phyloP scores from a whole-genome alignment of 2,888 invertebrate genomes.

The Charanyca ferruginea region DNA sequence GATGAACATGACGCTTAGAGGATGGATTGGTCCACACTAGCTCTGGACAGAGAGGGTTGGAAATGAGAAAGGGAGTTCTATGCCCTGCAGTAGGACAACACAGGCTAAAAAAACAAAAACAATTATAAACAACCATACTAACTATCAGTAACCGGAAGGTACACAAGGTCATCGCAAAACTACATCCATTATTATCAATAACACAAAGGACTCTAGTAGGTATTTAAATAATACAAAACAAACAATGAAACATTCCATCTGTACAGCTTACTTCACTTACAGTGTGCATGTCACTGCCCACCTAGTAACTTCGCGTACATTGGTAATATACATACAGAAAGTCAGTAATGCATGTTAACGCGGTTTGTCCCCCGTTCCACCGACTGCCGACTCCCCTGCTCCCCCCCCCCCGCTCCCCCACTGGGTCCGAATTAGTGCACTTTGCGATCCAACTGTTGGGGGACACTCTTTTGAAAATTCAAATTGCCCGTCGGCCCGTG shows the following conservation, averaged over 20 bases:
- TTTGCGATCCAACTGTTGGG: conserved; percentile 62
- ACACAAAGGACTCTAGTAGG: too few species aligned
- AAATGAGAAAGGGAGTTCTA: too few species aligned
- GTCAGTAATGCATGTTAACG: conserved; percentile 72
- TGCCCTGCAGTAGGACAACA: too few species aligned
- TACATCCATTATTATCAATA: neutral
- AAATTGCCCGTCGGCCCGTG: conserved; percentile 56
- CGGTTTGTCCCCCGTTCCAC: conserved; percentile 70
- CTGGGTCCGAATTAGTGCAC: conserved; percentile 72
- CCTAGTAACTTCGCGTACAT: neutral
- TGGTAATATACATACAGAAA: conserved; percentile 47
- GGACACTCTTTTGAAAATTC: conserved; percentile 60
- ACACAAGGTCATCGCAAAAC: conserved; percentile 6
- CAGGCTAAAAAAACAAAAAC: too few species aligned
- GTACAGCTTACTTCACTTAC: neutral
- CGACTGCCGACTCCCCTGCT: conserved; percentile 50
- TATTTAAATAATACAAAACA: neutral
- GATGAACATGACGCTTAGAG: too few species aligned
- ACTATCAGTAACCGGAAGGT: neutral
- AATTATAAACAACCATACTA: neutral
- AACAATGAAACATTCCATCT: neutral
- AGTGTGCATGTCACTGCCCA: conserved; percentile 3
- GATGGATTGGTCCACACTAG: too few species aligned
- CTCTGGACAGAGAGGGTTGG: too few species aligned
- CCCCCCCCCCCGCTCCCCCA: conserved; percentile 20